A percentile compares a stretch with the other conserved stretches of the same genome.
Conservation (phyloP, 1,140 invertebrate species). For the Popillia japonica region DNA sequence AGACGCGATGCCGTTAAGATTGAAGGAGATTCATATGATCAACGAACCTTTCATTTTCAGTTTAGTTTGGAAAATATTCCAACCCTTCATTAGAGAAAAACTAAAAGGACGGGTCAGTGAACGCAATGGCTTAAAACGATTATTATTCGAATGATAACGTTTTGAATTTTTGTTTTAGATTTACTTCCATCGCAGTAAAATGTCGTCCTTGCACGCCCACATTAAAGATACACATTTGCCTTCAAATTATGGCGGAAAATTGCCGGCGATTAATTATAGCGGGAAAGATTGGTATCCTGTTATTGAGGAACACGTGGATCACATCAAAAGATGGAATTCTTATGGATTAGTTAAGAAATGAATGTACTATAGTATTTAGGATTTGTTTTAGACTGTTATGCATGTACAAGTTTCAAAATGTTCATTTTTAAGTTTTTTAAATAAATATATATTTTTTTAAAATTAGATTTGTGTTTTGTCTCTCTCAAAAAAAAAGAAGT, state of each 20-base stretch:
- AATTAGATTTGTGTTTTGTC: too few species aligned
- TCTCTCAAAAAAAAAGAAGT: too few species aligned
- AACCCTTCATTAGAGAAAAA: slow-evolving; percentile 87
- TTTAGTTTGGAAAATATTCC: slow-evolving; percentile 87
- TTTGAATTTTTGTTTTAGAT: slow-evolving; percentile 63
- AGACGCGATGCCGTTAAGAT: slow-evolving; percentile 86
- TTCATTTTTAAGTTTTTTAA: background rate
- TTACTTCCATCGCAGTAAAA: slow-evolving; percentile 80
- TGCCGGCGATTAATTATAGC: slow-evolving; percentile 78
- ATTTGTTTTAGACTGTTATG: background rate
- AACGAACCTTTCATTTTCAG: slow-evolving; percentile 91
- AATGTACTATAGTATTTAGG: background rate
- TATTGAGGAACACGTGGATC: slow-evolving; percentile 68
- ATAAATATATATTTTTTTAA: background rate
- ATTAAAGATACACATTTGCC: slow-evolving; percentile 74
- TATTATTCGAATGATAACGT: background rate
- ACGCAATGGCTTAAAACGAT: slow-evolving; percentile 35
- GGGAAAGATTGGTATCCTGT: slow-evolving; percentile 77
- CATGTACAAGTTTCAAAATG: slow-evolving; percentile 6
- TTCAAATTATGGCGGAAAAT: slow-evolving; percentile 76
- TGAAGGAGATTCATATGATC: slow-evolving; percentile 90
- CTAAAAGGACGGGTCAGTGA: slow-evolving; percentile 77
- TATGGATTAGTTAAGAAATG: slow-evolving; percentile 68
- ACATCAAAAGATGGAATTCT: slow-evolving; percentile 72
- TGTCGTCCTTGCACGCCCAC: slow-evolving; percentile 75